These are phyloP conservation scores for Oconnorella tubifera DNA, from an alignment of 2,888 invertebrate species.

Conservation along the genomic window DNA sequence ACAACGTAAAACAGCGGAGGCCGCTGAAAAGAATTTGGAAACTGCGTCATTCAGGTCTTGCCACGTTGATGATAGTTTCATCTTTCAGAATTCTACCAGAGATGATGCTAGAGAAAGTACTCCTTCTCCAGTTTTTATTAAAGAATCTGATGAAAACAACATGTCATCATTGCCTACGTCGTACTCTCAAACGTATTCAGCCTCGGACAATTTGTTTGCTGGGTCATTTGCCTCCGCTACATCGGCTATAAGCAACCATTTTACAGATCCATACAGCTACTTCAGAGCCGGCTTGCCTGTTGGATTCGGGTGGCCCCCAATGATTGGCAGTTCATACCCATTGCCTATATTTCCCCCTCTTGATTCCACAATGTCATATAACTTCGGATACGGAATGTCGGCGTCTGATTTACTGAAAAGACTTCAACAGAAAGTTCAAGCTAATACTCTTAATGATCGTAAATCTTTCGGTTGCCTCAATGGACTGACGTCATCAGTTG, in stretches of 20 bases:
- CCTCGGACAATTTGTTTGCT: background rate
- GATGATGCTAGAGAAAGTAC: background rate
- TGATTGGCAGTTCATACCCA: constrained; percentile 7
- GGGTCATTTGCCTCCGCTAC: constrained; percentile 4
- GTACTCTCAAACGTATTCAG: background rate
- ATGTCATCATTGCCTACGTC: background rate
- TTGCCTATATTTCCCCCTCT: constrained; percentile 24
- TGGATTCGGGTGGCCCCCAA: constrained; percentile 24
- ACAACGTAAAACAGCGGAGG: constrained; percentile 58
- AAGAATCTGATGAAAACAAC: background rate
- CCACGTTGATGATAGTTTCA: background rate
- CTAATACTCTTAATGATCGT: constrained; percentile 6
- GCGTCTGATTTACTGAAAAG: constrained; percentile 54
- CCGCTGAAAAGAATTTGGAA: constrained; percentile 31
- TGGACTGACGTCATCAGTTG: too few relatives aligned
- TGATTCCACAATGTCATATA: constrained; percentile 32
- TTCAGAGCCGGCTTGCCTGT: constrained; percentile 13
- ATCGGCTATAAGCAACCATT: background rate
- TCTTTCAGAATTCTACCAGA: background rate
- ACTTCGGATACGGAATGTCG: constrained; percentile 49
- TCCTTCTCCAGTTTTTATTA: too few relatives aligned
- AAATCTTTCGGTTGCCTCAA: too few relatives aligned
- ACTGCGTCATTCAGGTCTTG: background rate
- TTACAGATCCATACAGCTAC: constrained; percentile 2
- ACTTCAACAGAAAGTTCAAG: constrained; percentile 53